Base-by-base conservation (phyloP, 1,140 invertebrate species). In the Drosophila tani region DNA sequence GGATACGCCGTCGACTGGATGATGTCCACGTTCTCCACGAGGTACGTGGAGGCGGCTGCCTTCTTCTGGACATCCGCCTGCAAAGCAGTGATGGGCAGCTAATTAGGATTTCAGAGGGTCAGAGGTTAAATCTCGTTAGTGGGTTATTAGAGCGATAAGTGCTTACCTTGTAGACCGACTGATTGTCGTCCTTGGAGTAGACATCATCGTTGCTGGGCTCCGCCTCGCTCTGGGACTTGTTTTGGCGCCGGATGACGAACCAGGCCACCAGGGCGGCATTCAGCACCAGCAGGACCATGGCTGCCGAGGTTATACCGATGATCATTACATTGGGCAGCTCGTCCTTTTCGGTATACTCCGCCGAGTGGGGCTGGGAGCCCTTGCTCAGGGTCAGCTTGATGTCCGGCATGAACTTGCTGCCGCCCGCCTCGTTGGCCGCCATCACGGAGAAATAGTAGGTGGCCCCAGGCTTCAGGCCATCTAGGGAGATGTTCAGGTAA, bases 401-500 rank as follows among this genome's bases (percentile, higher is more conserved):
- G 75, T 97, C 96, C 1, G 95, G 95, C 49, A 97, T 93, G 91
- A 96, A 99, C 70, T 95, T 95, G 90, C 97, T 98, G 57, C 96
- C 95, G 0, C 98, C 98, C 7, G 97, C 94, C 74, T 95, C 95
- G 93, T 99, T 99, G 71, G 95, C 95, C 0, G 98, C 97, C 95
- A 97, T 96, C 19, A 99, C 95, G 21, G 96, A 97, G 91, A 99
- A 97, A 5, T 96, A 94, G 93, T 99, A 99, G 68, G 96, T 96
- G 1, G 97, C 98, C 15, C 95, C 97, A 0, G 96, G 94, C 40
- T 96, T 95, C 9, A 99, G 94, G 9, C 96, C 96, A 60, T 94
- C 94, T 40, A 98, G 93, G 0, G 94, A 94, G 81, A 95, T 95
- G 8, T 94, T 94, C 0, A 95, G 96, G 0, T 95, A 93, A 75